Evolutionary conservation across 1,140 invertebrate species (phyloP), one percentile per base, ranked within the genome.

Genomic region (Anadara kagoshimensis): DNA sequence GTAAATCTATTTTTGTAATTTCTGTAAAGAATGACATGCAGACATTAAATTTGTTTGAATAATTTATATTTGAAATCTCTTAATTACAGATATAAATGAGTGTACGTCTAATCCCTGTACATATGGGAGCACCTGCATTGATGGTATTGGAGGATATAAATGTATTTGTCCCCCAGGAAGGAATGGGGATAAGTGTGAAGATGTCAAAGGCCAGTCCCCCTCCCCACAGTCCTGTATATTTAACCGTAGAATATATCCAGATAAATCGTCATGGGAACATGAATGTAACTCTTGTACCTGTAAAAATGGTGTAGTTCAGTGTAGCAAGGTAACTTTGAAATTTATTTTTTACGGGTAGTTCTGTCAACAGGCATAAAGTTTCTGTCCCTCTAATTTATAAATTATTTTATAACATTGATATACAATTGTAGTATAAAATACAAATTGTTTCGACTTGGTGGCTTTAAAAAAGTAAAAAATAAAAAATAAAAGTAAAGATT

Each of bases 201-300:
- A 75, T 76, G 87, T 88, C 10, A 79, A 81, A 62, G 85, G 83
- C 20, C 80, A 83, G 72, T 29, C 65, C 11, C 83, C 82, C 11
- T 69, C 84, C 5, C 80, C 82, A 22, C 75, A 80, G 29, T 83
- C 86, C n/a, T 93, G 93, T 83, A 78, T 89, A 18, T 93, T 91
- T 90, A 89, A 91, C 67, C 90, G 91, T 0, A 90, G 92, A 57
- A 90, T 90, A 47, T 90, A 91, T 76, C 87, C 90, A 16, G 90
- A 92, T 79, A 92, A 93, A 81, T 91, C 91, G 53, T 92, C 92
- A 18, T 93, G 92, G 90, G 90, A 92, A 45, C 91, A 94, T 76
- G 93, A 94, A 53, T 97, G 96, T 89, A 97, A 97, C 88, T 92
- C 93, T 1, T 97, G 95, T 86, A 91, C 92, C 56, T 97, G 95